phyloP scores from a whole-genome alignment of 2,797 vertebrate species.

The Coregonus ussuriensis region DNA sequence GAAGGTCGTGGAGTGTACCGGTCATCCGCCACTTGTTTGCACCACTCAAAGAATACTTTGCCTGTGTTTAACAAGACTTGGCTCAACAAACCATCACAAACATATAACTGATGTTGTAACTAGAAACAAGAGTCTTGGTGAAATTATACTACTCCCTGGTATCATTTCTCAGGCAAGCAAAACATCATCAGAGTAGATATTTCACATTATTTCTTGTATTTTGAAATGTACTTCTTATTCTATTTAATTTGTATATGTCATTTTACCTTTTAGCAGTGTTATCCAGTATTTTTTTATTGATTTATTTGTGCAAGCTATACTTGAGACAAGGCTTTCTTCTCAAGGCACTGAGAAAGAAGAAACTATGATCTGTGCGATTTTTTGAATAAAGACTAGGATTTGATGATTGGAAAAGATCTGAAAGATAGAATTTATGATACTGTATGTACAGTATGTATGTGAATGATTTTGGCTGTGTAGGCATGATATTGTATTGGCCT shows the following conservation, averaged over 20 bases:
- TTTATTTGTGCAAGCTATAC: constrained; percentile 86
- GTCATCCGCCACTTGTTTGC: constrained; percentile 98
- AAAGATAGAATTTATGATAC: constrained; percentile 32
- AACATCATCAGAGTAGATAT: constrained; percentile 78
- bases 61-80: constrained; percentile 78
- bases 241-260: constrained; percentile 86
- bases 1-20: constrained; percentile 96
- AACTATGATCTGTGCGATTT: constrained; percentile 47
- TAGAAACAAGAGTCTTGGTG: constrained; percentile 74
- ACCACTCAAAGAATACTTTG: constrained; percentile 98
- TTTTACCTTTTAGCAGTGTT: constrained; percentile 93
- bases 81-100: constrained; percentile 51
- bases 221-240: constrained; percentile 87
- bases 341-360: constrained; percentile 74
- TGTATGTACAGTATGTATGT: constrained; percentile 46
- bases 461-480: constrained; percentile 50
- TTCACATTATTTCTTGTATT: constrained; percentile 86
- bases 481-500: constrained; percentile 17
- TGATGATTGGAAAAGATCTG: constrained; percentile 45
- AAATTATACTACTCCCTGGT: constrained; percentile 60
- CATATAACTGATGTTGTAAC: constrained; percentile 79
- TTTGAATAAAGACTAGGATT: constrained; percentile 29
- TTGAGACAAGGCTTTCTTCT: constrained; percentile 81
- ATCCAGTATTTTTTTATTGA: constrained; percentile 83
- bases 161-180: constrained; percentile 70